These are phyloP conservation scores for Sylvilagus floridanus DNA, from an alignment of 2,797 vertebrate genomes.

Conservation along the genomic window DNA sequence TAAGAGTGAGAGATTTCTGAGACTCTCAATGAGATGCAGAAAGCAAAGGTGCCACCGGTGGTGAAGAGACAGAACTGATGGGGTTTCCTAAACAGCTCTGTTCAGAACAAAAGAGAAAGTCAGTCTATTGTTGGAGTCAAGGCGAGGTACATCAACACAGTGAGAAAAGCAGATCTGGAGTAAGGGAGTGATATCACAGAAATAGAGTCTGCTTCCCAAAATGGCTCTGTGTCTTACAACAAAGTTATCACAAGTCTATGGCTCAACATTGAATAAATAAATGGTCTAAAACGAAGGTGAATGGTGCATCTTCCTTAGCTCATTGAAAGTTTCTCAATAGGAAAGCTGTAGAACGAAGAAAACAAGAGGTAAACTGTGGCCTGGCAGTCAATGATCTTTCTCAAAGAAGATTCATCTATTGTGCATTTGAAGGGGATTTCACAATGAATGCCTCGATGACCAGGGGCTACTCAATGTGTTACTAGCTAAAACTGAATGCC, in stretches of 20 bases:
- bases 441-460: constrained; percentile 25
- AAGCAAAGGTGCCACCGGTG: background rate
- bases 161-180: background rate
- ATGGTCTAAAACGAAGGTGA: background rate
- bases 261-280: background rate
- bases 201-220: background rate
- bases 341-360: constrained; percentile 43
- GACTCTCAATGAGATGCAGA: background rate
- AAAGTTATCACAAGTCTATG: background rate
- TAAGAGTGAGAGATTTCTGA: background rate
- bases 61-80: background rate
- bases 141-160: background rate
- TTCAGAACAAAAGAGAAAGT: background rate
- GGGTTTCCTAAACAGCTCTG: background rate
- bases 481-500: constrained; percentile 24
- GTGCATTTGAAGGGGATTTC: constrained; percentile 28
- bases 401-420: constrained; percentile 42
- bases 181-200: background rate
- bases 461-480: constrained; percentile 24
- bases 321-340: constrained; percentile 28
- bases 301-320: background rate
- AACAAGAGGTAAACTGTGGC: background rate
- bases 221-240: background rate
- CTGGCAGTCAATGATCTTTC: constrained; percentile 25
- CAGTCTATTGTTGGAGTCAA: background rate